phyloP scores from a whole-genome alignment of 1,140 invertebrate genomes.

The Battus philenor region DNA sequence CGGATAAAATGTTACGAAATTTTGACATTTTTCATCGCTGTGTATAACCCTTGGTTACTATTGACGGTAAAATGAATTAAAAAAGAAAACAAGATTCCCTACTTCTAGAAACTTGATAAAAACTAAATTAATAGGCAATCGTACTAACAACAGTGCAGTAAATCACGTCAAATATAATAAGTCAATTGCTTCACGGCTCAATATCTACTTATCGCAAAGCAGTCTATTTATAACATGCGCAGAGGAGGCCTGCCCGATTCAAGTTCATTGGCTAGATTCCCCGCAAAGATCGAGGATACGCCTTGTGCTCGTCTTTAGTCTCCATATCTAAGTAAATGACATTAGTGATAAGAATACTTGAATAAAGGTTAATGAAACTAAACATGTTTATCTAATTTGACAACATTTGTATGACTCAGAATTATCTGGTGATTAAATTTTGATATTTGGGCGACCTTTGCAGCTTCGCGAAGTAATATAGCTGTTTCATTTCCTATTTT shows the following conservation, averaged over 20 bases:
- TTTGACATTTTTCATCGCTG: not conserved
- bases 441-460: too few relatives aligned
- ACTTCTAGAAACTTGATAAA: slow-evolving; percentile 5
- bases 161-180: slow-evolving; percentile 9
- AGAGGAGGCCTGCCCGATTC: slow-evolving; percentile 57
- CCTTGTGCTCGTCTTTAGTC: slow-evolving; percentile 20
- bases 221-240: slow-evolving; percentile 46
- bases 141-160: not conserved
- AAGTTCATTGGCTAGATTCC: slow-evolving; percentile 67
- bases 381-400: too few relatives aligned
- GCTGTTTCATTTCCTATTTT: too few relatives aligned
- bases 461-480: too few relatives aligned
- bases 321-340: too few relatives aligned
- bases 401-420: too few relatives aligned
- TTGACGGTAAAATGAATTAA: too few relatives aligned
- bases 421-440: too few relatives aligned
- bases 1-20: slow-evolving; percentile 16
- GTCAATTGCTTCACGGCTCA: slow-evolving; percentile 17
- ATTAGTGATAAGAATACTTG: too few relatives aligned
- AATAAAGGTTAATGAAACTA: too few relatives aligned
- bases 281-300: slow-evolving; percentile 44
- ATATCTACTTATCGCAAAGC: slow-evolving; percentile 26
- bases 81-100: too few relatives aligned
- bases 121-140: not conserved
- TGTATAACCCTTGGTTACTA: too few relatives aligned